These are phyloP conservation scores for Timandra comae DNA, from an alignment of 2,888 invertebrate genomes.

Conservation along the genomic window DNA sequence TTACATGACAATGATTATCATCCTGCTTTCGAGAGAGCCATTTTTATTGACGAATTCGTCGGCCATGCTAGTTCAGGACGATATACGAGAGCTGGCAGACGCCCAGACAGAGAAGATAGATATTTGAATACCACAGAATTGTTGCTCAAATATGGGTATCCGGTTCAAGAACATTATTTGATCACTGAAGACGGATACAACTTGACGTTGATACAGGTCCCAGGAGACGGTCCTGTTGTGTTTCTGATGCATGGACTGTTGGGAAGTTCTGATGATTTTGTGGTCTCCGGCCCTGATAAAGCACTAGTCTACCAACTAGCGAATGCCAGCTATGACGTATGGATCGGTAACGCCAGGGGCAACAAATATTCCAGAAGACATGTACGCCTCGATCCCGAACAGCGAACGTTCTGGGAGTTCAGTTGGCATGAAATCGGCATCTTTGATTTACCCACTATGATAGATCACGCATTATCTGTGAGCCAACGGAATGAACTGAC, in stretches of 20 bases:
- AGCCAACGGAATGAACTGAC: conserved; percentile 75
- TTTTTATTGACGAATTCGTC: too few relatives aligned
- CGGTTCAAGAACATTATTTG: conserved; percentile 16
- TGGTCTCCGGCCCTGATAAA: conserved; percentile 76
- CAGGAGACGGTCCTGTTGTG: conserved; percentile 46
- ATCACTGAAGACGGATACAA: conserved; percentile 22
- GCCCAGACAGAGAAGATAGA: conserved; percentile 10
- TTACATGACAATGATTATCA: too few relatives aligned
- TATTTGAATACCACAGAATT: conserved; percentile 14
- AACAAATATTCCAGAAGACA: conserved; percentile 78
- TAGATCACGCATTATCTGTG: conserved; percentile 77
- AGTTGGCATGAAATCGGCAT: conserved; percentile 85
- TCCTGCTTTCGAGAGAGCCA: too few relatives aligned
- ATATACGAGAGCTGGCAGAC: neutral
- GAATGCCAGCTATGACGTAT: conserved; percentile 79
- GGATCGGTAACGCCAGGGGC: conserved; percentile 86
- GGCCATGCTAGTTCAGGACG: too few relatives aligned
- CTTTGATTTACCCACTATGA: conserved; percentile 83
- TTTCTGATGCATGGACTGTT: conserved; percentile 85
- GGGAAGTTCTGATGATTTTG: conserved; percentile 81
- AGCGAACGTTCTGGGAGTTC: conserved; percentile 72
- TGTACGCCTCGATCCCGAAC: conserved; percentile 31
- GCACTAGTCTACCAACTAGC: conserved; percentile 76
- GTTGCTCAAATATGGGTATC: conserved; percentile 12
- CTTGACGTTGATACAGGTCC: conserved; percentile 17